Percentiles rank a stretch among this genome's conserved stretches.
Conservation (phyloP, 2,888 invertebrate genomes). For the Leucoma salicis region DNA sequence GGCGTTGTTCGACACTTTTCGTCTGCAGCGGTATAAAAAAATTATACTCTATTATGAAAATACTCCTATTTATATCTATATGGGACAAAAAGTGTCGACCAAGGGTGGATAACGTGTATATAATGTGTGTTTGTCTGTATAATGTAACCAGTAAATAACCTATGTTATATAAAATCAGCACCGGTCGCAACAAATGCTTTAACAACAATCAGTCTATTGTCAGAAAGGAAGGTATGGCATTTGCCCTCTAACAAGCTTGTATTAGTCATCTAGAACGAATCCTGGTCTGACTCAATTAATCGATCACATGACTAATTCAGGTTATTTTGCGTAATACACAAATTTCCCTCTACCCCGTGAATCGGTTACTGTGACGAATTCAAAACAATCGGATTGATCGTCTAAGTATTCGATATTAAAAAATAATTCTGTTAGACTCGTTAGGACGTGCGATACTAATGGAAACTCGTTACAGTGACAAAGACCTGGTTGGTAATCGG, state of each 20-base stretch:
- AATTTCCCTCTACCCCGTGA: conserved; percentile 21
- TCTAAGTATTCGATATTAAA: conserved; percentile 4
- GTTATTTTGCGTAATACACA: conserved; percentile 18
- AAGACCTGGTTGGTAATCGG: conserved; percentile 63
- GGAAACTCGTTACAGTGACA: conserved; percentile 52
- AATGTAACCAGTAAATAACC: conserved; percentile 81
- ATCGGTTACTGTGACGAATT: background rate
- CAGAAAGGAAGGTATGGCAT: conserved; percentile 74
- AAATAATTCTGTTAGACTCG: conserved; percentile 1
- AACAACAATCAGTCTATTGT: conserved; percentile 82
- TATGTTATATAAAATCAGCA: conserved; percentile 78
- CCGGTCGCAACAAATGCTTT: conserved; percentile 80
- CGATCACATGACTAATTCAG: conserved; percentile 25
- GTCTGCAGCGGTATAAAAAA: conserved; percentile 63
- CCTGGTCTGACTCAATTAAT: conserved; percentile 36
- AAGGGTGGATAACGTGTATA: conserved; percentile 66
- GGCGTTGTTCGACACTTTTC: conserved; percentile 52
- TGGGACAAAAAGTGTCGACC: conserved; percentile 54
- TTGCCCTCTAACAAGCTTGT: conserved; percentile 58
- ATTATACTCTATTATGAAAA: conserved; percentile 73
- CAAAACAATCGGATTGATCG: background rate
- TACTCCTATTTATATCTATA: conserved; percentile 56
- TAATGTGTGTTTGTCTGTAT: conserved; percentile 64
- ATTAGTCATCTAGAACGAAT: conserved; percentile 45
- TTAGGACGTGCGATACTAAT: conserved; percentile 16